These are phyloP conservation scores for Coendou prehensilis DNA, from an alignment of 2,797 vertebrate species.

Conservation along the genomic window DNA sequence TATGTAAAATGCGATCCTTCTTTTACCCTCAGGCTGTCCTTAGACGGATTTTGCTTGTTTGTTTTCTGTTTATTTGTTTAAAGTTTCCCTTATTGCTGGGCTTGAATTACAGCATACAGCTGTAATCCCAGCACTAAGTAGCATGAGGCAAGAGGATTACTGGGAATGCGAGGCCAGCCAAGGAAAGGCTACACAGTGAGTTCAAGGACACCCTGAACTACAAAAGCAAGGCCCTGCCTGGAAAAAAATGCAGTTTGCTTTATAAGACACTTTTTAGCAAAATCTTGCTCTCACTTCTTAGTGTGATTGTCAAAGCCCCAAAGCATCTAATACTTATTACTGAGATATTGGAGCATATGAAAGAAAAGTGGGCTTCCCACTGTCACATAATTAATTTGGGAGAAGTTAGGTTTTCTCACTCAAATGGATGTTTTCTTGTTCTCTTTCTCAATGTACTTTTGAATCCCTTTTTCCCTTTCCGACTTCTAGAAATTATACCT, in stretches of 20 bases:
- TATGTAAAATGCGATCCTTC: not conserved
- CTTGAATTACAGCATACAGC: no score
- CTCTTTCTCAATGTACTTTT: not conserved
- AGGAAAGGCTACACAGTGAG: no score
- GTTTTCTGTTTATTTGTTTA: not conserved
- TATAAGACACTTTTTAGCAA: constrained; percentile 18
- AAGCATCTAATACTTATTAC: not conserved
- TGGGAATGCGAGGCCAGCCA: no score
- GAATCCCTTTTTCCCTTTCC: not conserved
- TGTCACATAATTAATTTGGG: not conserved
- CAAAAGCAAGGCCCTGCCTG: no score
- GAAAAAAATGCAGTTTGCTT: not conserved
- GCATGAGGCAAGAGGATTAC: no score
- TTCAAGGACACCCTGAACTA: no score
- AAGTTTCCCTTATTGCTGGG: not conserved
- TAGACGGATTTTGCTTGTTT: not conserved
- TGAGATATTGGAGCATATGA: not conserved
- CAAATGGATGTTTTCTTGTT: not conserved
- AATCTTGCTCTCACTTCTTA: not conserved
- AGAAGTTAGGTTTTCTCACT: constrained; percentile 21
- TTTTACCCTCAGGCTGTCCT: not conserved
- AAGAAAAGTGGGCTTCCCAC: not conserved
- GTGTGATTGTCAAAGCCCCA: not conserved
- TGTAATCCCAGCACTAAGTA: no score
- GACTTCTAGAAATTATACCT: constrained; percentile 13